Base-by-base conservation (phyloP, 2,113 vertebrate species). In the Alligator sinensis region DNA sequence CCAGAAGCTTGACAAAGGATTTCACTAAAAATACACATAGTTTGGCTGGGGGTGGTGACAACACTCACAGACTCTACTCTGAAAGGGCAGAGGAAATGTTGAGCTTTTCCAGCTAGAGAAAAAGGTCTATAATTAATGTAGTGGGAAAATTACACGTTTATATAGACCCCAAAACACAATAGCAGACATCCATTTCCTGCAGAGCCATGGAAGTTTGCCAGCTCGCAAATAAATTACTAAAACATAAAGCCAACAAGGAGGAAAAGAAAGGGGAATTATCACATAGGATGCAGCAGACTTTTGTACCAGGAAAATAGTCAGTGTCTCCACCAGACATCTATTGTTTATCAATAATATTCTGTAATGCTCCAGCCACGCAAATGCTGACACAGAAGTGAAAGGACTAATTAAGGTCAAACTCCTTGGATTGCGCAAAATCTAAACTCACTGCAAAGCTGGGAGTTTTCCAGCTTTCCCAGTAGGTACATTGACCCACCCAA, bases 121-220 rank as follows among this genome's bases (percentile, higher is more conserved):
- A 88, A 92, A 96, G 0, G 1, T 21, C 92, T 92, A 57, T 91
- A 93, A 95, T 95, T 91, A 86, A 86, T 68, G 38, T 30, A 88
- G 94, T 61, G 75, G 92, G 95, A 70, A 90, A 94, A 85, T 76
- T 82, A 84, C 79, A 93, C 15, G 1, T 92, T 92, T 61, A n/a
- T 77, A 22, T 72, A 90, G 66, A 77, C 85, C 95, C 82, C 87
- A 59, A 24, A 84, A 89, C 84, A 91, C 79, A 62, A 83, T 30
- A 91, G 91, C 95, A 96, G 84, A 92, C 86, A 88, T 83, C 95
- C 80, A 77, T 94, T 97, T 96, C 95, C 97, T 90, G 80, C 81
- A 76, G 83, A 77, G 88, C 85, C 55, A 27, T 93, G 88, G 94
- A 82, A 0, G 2, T 47, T 89, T 91, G 93, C 95, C 97, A 96